Base-by-base conservation (phyloP, 2,888 invertebrate species). In the Brenthis hecate region DNA sequence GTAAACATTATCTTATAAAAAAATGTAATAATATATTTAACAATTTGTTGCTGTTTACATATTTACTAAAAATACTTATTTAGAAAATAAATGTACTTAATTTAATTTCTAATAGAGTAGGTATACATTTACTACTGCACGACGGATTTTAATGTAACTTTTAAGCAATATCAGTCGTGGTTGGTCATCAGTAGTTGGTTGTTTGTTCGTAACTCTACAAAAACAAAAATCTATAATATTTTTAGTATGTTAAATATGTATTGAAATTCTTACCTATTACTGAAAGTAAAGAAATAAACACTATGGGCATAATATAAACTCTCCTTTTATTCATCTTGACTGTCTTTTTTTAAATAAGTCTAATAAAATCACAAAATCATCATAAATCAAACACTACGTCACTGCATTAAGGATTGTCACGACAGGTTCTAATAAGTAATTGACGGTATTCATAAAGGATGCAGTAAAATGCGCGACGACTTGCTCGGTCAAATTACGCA, bases 351-450 rank as follows among this genome's bases (percentile, higher is more conserved):
- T 75, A 78, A 51, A 14, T 75, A 72, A 74, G 76, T 76, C 75
- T 74, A 77, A 81, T 78, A 82, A 76, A 78, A 77, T 83, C 75
- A 81, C 82, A 77, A 81, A 79, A 80, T 80, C 80, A 81, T 84
- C 85, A 83, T 76, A 81, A 60, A 58, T 51, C 43, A 16, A 28
- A 65, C 67, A 74, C 70, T 68, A 55, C 47, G 56, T 64, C 68
- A 70, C 67, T 65, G 65, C 63, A 28, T 57, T 68, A 51, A 68
- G 58, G 54, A 63, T 62, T 55, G 67, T 48, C 78, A 84, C 80
- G 81, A 84, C 85, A 82, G 81, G 80, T 78, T 77, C 76, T 78
- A 81, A 70, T 82, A 78, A 74, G 81, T 86, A 88, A 88, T 88
- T 88, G 85, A 82, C 80, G 65, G 56, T 66, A 62, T 58, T 69